These are phyloP conservation scores for Eilema griseolum DNA, from an alignment of 2,888 invertebrate species.

Conservation along the genomic window DNA sequence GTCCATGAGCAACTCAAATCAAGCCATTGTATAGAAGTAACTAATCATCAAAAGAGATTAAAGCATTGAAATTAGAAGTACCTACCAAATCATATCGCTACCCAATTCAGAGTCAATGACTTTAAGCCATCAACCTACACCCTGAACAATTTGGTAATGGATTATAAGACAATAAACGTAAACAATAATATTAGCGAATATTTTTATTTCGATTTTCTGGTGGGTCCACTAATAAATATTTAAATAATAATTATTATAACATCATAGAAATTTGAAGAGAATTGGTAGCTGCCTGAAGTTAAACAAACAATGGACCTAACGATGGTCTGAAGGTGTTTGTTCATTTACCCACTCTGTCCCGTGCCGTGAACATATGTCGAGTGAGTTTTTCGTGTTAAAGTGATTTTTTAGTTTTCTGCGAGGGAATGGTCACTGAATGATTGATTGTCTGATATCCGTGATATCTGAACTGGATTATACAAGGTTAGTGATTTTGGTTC, in stretches of 20 bases:
- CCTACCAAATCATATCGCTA: too few relatives aligned
- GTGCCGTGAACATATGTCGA: neutral
- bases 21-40: too few relatives aligned
- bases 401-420: neutral
- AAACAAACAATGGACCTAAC: conserved; percentile 13
- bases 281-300: neutral
- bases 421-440: neutral
- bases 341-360: conserved; percentile 1
- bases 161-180: neutral
- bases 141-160: neutral
- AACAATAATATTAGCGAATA: neutral
- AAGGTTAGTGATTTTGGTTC: neutral
- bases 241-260: neutral
- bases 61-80: too few relatives aligned
- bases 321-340: neutral
- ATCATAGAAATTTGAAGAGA: conserved; percentile 11
- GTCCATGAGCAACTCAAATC: too few relatives aligned
- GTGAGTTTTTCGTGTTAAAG: neutral
- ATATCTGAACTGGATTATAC: neutral
- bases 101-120: neutral
- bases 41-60: too few relatives aligned
- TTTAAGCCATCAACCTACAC: neutral
- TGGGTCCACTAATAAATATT: conserved; percentile 11
- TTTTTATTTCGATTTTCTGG: neutral
- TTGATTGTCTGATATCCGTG: neutral